These are phyloP conservation scores for Sinosuthora webbiana DNA, from an alignment of 2,113 vertebrate species.

Conservation along the genomic window DNA sequence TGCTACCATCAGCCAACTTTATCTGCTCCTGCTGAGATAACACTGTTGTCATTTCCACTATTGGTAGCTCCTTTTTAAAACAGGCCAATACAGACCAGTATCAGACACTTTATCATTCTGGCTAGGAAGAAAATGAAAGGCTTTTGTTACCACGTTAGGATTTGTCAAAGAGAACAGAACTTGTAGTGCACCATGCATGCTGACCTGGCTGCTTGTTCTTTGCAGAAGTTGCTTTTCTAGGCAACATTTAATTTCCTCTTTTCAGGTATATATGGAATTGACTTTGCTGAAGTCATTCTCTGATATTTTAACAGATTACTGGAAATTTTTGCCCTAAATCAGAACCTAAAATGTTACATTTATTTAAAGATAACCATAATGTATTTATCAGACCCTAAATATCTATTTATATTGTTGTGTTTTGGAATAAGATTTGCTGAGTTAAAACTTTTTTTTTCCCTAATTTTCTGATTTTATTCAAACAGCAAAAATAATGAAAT, in stretches of 20 bases:
- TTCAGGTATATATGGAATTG: background rate
- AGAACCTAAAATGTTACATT: background rate
- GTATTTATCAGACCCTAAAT: background rate
- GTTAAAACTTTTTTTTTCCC: background rate
- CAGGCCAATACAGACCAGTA: background rate
- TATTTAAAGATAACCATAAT: background rate
- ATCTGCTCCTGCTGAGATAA: conserved; percentile 19
- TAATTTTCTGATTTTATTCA: background rate
- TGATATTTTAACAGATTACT: background rate
- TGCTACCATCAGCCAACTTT: background rate
- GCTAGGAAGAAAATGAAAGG: background rate
- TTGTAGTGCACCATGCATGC: background rate
- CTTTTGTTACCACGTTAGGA: background rate
- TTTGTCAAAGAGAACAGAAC: conserved; percentile 19
- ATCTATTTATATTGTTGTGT: background rate
- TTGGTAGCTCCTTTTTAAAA: background rate
- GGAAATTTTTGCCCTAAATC: background rate
- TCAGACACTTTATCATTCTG: background rate
- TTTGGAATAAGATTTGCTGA: background rate
- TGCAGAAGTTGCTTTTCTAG: background rate
- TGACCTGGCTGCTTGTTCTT: background rate
- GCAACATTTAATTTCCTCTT: background rate
- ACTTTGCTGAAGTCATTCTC: background rate
- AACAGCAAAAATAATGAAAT: background rate
- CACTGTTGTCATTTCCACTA: conserved; percentile 14